phyloP scores from a whole-genome alignment of 2,888 invertebrate species.

The Brenthis ino region DNA sequence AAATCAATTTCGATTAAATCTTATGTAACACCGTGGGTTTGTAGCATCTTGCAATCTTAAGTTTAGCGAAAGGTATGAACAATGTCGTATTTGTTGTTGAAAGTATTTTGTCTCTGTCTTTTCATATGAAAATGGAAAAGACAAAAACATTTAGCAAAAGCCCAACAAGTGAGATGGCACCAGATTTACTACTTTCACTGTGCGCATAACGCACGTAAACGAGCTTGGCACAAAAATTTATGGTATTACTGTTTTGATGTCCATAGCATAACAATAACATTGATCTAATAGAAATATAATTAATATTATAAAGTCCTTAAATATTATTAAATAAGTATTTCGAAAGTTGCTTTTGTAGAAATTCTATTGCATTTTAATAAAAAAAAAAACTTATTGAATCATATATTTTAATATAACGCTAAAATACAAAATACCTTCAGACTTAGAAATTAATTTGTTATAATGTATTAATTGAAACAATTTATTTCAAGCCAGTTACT shows the following conservation, averaged over 20 bases:
- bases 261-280: background rate
- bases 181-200: conserved; percentile 59
- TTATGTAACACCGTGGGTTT: conserved; percentile 32
- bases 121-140: conserved; percentile 32
- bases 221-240: conserved; percentile 39
- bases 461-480: too few species aligned
- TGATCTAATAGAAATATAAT: too few species aligned
- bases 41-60: conserved; percentile 30
- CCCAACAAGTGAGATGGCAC: conserved; percentile 36
- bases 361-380: too few species aligned
- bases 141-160: conserved; percentile 31
- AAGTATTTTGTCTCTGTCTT: conserved; percentile 30
- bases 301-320: too few species aligned
- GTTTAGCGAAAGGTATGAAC: conserved; percentile 32
- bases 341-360: too few species aligned
- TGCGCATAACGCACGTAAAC: conserved; percentile 50
- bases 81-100: conserved; percentile 20
- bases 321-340: too few species aligned
- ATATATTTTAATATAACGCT: too few species aligned
- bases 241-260: conserved; percentile 36
- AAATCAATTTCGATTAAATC: conserved; percentile 33
- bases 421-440: too few species aligned
- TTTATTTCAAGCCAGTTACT: too few species aligned
- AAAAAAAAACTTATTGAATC: too few species aligned
- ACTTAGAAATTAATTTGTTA: too few species aligned